These are phyloP conservation scores for Amiota communis DNA, from an alignment of 2,888 invertebrate species.

Conservation along the genomic window DNA sequence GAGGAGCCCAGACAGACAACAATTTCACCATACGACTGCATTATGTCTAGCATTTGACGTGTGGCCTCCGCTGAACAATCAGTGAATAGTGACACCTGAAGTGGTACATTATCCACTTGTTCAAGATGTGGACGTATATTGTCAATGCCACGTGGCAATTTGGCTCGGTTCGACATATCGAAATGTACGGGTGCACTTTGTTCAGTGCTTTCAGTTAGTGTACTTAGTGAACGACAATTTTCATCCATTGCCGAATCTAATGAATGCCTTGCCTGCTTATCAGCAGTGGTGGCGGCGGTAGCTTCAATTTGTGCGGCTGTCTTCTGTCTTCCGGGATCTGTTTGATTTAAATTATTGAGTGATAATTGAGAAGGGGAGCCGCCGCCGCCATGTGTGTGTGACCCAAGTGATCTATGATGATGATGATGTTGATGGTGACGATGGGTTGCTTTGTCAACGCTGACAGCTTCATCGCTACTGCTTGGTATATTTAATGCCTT, in stretches of 20 bases:
- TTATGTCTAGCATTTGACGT: no score
- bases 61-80: no score
- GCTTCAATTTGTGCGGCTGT: no score
- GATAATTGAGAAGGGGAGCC: slow-evolving; percentile 51
- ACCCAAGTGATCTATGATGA: slow-evolving; percentile 28
- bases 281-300: no score
- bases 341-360: slow-evolving; percentile 38
- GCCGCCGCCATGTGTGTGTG: slow-evolving; percentile 43
- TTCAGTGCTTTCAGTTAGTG: no score
- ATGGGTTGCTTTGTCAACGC: slow-evolving; percentile 6
- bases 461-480: slow-evolving; percentile 32
- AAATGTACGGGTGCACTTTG: slow-evolving; percentile 93
- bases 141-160: slow-evolving; percentile 95
- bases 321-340: no score
- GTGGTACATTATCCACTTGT: slow-evolving; percentile 95
- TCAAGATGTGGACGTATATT: slow-evolving; percentile 97
- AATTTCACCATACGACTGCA: no score
- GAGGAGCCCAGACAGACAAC: no score
- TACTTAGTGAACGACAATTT: no score
- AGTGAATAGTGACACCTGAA: no score
- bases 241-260: no score
- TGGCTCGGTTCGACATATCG: slow-evolving; percentile 94
- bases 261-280: no score
- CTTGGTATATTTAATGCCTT: slow-evolving; percentile 48
- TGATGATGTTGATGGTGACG: background rate